Evolutionary conservation across 2,113 vertebrate species (phyloP), one percentile per base, ranked within the genome.

Genomic region (Atherinomorus stipes): DNA sequence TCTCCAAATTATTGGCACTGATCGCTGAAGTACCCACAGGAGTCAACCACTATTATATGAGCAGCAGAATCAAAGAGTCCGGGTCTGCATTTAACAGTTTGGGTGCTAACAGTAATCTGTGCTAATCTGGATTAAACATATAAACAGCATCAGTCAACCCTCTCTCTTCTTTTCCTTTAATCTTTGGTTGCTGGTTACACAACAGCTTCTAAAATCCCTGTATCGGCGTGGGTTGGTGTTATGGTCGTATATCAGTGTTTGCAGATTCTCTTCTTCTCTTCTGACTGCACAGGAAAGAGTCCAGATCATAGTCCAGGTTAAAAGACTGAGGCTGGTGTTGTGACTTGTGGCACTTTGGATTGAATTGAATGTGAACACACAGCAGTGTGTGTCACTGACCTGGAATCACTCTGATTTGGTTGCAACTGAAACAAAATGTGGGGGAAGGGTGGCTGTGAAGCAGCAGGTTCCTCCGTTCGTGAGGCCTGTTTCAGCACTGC

Each of bases 71-170:
- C 57, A 31, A 42, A 67, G 64, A 59, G 72, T 72, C 74, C 63
- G 57, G 68, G 68, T 68, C 68, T 64, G 18, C 58, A 49, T 59
- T 78, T 77, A 68, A 74, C 73, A 56, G 71, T 83, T 78, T 67
- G 23, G 40, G 73, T 56, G 64, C 54, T 80, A 64, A 74, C 38
- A 56, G 61, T 87, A 86, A 91, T 90, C 80, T 84, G 49, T 51
- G 61, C 80, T 91, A 89, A 93, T 93, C 88, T 89, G 90, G 88
- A 90, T 92, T 92, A 90, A 64, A 84, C n/a, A 23, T 84, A 69
- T 63, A 74, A 80, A 84, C 31, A 57, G 52, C 31, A 25, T 62
- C 70, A 58, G 77, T 76, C 74, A 66, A 83, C 78, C 64, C 53
- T 74, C 71, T 74, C 71, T 71, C 78, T 83, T 80, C 77, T 72